Evolutionary conservation across 2,113 vertebrate genomes (phyloP).

Genomic region (Pithys albifrons): DNA sequence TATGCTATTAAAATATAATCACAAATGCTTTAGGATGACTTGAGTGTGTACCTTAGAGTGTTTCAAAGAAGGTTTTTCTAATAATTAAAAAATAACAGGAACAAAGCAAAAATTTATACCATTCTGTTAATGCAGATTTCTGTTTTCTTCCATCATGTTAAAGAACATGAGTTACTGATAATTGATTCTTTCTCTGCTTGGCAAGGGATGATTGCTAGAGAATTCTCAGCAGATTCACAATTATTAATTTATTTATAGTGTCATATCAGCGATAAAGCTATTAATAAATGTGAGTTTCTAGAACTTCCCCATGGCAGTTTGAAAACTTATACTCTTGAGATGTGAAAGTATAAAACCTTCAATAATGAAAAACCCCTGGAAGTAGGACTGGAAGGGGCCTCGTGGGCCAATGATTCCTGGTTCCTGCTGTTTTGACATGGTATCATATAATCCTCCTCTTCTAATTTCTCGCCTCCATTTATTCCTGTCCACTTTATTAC

Average conservation of each 20-base stretch:
- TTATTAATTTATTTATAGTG: conserved; percentile 69
- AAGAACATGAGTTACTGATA: background rate
- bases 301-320: conserved; percentile 44
- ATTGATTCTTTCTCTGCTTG: conserved; percentile 13
- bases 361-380: conserved; percentile 53
- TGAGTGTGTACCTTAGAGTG: background rate
- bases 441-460: background rate
- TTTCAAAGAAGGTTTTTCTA: background rate
- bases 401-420: conserved; percentile 24
- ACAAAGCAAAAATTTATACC: background rate
- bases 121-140: background rate
- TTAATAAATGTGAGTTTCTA: conserved; percentile 60
- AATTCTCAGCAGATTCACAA: conserved; percentile 51
- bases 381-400: conserved; percentile 49
- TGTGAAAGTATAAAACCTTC: conserved; percentile 38
- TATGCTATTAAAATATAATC: background rate
- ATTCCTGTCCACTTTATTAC: conserved; percentile 30
- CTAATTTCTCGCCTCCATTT: conserved; percentile 7
- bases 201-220: conserved; percentile 1
- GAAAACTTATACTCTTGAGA: conserved; percentile 48
- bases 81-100: background rate
- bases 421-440: background rate
- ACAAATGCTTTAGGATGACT: background rate
- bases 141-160: background rate
- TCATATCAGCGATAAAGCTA: conserved; percentile 57